These are phyloP conservation scores for Parus major DNA, from an alignment of 2,113 vertebrate species.

Conservation along the genomic window DNA sequence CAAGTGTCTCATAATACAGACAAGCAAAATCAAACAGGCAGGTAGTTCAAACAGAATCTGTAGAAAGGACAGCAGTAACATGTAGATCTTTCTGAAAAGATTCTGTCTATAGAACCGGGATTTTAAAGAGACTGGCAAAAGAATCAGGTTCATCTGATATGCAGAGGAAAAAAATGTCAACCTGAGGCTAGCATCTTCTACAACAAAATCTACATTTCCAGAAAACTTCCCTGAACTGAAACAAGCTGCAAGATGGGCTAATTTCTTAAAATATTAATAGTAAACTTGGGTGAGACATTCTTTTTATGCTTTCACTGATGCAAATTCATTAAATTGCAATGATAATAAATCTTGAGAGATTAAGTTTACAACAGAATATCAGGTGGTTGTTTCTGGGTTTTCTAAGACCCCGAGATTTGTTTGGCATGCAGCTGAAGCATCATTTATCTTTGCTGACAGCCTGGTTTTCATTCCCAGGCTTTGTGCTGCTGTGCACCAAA, in stretches of 20 bases:
- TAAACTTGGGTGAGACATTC: background rate
- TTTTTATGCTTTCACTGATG: background rate
- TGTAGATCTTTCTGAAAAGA: background rate
- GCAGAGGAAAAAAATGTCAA: background rate
- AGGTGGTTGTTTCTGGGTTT: background rate
- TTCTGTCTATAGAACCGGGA: background rate
- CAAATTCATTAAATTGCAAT: background rate
- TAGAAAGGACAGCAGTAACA: background rate
- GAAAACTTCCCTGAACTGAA: background rate
- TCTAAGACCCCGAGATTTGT: background rate
- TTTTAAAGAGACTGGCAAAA: background rate
- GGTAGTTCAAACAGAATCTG: background rate
- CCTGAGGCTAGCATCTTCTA: background rate
- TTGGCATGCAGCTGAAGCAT: conserved; percentile 10
- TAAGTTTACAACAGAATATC: background rate
- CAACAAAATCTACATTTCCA: background rate
- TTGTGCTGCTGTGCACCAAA: conserved; percentile 20
- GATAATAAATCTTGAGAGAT: conserved; percentile 4
- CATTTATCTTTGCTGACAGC: conserved; percentile 38
- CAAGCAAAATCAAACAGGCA: background rate
- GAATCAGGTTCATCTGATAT: background rate
- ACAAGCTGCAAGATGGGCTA: background rate
- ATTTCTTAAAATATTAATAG: conserved; percentile 18
- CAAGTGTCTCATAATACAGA: background rate
- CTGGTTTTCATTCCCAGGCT: background rate